phyloP scores from a whole-genome alignment of 2,888 invertebrate species.

The Lacanobia wlatinum region DNA sequence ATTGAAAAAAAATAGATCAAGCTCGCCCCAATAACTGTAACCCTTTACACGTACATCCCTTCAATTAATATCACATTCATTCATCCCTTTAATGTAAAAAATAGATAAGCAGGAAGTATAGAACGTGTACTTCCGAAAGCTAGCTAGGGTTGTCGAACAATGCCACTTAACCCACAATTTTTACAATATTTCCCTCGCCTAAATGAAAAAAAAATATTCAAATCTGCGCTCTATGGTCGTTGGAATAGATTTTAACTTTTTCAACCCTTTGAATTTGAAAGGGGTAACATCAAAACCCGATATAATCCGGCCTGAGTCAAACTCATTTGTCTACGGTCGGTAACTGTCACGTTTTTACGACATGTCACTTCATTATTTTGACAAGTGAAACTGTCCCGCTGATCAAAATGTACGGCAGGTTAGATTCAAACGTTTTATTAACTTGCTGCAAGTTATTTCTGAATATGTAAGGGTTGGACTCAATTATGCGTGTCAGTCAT shows the following conservation, averaged over 20 bases:
- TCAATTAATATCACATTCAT: conserved; percentile 88
- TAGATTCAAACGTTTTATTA: conserved; percentile 64
- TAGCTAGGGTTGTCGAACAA: conserved; percentile 79
- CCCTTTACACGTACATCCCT: conserved; percentile 80
- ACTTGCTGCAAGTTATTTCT: conserved; percentile 52
- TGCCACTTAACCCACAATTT: conserved; percentile 74
- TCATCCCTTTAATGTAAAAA: conserved; percentile 79
- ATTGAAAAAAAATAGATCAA: conserved; percentile 59
- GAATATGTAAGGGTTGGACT: conserved; percentile 43
- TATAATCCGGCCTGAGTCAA: conserved; percentile 78
- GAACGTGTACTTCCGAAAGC: conserved; percentile 75
- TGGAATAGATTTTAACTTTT: conserved; percentile 62
- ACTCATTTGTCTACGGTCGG: conserved; percentile 79
- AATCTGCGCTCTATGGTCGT: conserved; percentile 65
- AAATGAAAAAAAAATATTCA: conserved; percentile 38
- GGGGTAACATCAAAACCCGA: conserved; percentile 73
- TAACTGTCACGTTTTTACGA: conserved; percentile 79
- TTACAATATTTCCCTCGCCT: conserved; percentile 61
- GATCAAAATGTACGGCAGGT: conserved; percentile 67
- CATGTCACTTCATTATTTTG: conserved; percentile 83
- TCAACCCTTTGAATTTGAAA: conserved; percentile 60
- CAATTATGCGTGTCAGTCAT: conserved; percentile 46
- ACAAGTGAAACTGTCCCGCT: conserved; percentile 76
- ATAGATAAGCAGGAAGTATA: conserved; percentile 82
- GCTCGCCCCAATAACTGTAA: conserved; percentile 75